phyloP scores from a whole-genome alignment of 1,140 invertebrate species.

The Anastatus disparis region DNA sequence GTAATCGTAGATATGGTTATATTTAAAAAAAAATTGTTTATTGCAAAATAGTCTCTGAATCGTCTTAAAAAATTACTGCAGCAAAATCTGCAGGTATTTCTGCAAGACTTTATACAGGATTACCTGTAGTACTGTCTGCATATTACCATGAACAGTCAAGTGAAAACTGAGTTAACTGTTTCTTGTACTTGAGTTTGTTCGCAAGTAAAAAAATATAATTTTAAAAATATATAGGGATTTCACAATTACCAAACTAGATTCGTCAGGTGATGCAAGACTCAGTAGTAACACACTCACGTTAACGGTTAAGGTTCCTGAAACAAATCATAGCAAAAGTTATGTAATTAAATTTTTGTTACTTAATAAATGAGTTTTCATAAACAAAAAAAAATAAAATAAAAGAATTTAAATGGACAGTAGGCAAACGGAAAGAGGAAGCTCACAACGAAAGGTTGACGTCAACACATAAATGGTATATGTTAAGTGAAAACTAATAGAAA shows the following conservation, averaged over 20 bases:
- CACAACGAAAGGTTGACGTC: slow-evolving; percentile 15
- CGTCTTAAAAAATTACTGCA: too few species aligned
- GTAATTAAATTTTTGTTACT: neutral
- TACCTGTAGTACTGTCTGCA: too few species aligned
- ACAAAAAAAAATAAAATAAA: too few species aligned
- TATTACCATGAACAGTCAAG: too few species aligned
- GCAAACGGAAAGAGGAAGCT: slow-evolving; percentile 19
- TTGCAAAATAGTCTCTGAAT: too few species aligned
- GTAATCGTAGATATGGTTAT: too few species aligned
- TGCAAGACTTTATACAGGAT: too few species aligned
- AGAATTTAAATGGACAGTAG: slow-evolving; percentile 10
- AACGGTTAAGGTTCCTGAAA: slow-evolving; percentile 87
- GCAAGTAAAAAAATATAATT: too few species aligned
- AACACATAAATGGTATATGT: slow-evolving; percentile 5
- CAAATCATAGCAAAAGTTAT: slow-evolving; percentile 44
- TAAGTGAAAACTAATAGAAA: neutral
- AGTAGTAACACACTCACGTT: slow-evolving; percentile 92
- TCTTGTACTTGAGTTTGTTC: too few species aligned
- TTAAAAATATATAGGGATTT: neutral
- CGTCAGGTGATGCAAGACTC: slow-evolving; percentile 92
- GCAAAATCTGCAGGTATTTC: too few species aligned
- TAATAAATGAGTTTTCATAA: neutral
- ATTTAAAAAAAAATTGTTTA: too few species aligned
- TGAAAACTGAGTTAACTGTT: too few species aligned
- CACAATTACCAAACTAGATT: slow-evolving; percentile 90